phyloP scores from a whole-genome alignment of 1,140 invertebrate species.

The Parasteatoda tepidariorum region DNA sequence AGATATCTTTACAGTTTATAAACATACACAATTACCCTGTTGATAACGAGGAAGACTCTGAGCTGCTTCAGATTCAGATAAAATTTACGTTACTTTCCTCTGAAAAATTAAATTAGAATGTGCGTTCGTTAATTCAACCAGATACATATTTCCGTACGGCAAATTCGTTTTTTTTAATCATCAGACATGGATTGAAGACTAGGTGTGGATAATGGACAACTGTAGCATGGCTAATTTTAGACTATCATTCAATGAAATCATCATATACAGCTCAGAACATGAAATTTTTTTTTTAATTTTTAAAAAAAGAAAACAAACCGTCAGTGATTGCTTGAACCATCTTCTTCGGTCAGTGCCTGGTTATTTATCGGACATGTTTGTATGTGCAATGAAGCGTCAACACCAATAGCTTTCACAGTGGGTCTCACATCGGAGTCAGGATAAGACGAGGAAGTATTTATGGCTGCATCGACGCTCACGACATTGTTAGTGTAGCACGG shows the following conservation, averaged over 20 bases:
- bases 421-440: constrained; percentile 43
- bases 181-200: too few relatives aligned
- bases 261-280: neutral
- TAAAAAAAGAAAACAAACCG: constrained; percentile 49
- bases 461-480: constrained; percentile 36
- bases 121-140: too few relatives aligned
- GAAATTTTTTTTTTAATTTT: neutral
- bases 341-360: constrained; percentile 11
- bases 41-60: neutral
- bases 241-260: too few relatives aligned
- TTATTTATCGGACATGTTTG: constrained; percentile 23
- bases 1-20: neutral
- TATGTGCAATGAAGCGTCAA: constrained; percentile 27
- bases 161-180: too few relatives aligned
- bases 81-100: too few relatives aligned
- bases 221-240: too few relatives aligned
- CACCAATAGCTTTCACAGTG: constrained; percentile 23
- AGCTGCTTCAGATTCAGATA: neutral
- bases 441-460: constrained; percentile 42
- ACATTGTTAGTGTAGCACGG: constrained; percentile 9
- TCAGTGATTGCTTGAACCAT: constrained; percentile 38
- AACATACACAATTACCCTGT: neutral
- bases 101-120: too few relatives aligned
- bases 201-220: too few relatives aligned
- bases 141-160: too few relatives aligned